phyloP scores from a whole-genome alignment of 2,113 vertebrate species.

The Zosterops japonicus region DNA sequence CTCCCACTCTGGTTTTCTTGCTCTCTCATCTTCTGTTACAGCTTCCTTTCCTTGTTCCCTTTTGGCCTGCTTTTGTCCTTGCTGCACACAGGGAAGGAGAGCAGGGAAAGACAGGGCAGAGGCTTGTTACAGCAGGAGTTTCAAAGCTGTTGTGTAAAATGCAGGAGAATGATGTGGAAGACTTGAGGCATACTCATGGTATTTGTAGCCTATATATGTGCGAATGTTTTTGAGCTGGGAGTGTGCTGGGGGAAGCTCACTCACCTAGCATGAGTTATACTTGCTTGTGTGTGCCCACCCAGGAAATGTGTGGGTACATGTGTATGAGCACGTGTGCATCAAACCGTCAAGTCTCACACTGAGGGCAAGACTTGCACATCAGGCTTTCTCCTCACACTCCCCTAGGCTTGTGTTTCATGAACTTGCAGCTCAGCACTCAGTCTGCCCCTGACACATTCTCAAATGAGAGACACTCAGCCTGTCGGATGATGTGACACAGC shows the following conservation, averaged over 20 bases:
- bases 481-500: accelerated
- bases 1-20: not conserved
- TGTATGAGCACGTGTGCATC: not conserved
- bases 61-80: not conserved
- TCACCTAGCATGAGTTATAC: accelerated
- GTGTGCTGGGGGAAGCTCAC: not conserved
- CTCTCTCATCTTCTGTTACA: not conserved
- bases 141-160: not conserved
- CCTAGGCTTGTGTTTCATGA: not conserved
- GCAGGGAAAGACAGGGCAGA: not conserved
- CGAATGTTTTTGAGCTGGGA: not conserved
- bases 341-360: not conserved
- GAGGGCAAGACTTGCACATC: not conserved
- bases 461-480: not conserved
- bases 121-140: not conserved
- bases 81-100: not conserved
- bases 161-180: not conserved
- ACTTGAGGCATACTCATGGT: not conserved
- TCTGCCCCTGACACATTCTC: accelerated
- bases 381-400: not conserved
- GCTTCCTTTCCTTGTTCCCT: not conserved
- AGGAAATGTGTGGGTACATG: not conserved
- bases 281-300: accelerated
- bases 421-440: not conserved
- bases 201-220: not conserved